phyloP scores from a whole-genome alignment of 23 tunicate species.

The Trididemnum clinides region DNA sequence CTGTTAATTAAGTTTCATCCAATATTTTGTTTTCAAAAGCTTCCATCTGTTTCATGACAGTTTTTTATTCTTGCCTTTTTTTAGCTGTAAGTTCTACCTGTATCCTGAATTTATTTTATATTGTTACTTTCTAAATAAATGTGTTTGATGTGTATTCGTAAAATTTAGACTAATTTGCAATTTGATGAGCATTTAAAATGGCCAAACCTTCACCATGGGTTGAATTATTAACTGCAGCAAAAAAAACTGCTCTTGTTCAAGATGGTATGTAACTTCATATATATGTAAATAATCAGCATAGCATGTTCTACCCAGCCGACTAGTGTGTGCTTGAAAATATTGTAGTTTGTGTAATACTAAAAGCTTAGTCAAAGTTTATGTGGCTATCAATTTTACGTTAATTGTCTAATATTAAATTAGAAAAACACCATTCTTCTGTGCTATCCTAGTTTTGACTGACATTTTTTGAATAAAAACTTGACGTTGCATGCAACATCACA shows the following conservation, averaged over 20 bases:
- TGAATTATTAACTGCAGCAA: conserved; percentile 64
- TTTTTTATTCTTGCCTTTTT: too few species aligned
- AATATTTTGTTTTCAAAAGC: too few species aligned
- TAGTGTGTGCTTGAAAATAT: background rate
- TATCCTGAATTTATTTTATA: background rate
- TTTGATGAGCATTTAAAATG: background rate
- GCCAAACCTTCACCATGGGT: conserved; percentile 59
- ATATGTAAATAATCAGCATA: background rate
- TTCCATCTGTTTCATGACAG: too few species aligned
- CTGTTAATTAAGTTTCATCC: too few species aligned
- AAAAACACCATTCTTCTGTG: too few species aligned
- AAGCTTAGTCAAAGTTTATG: background rate
- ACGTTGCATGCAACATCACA: too few species aligned
- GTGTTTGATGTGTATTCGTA: background rate
- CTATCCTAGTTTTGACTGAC: too few species aligned
- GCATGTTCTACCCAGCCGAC: background rate
- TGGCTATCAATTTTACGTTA: background rate
- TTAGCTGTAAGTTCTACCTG: too few species aligned
- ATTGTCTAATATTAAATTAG: too few species aligned
- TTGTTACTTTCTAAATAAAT: background rate
- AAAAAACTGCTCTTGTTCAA: conserved; percentile 82
- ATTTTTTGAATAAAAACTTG: too few species aligned
- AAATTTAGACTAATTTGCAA: background rate
- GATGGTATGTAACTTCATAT: conserved; percentile 41
- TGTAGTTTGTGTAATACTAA: background rate